Evolutionary conservation across 2,113 vertebrate species (phyloP).

Genomic region (Takifugu flavidus): DNA sequence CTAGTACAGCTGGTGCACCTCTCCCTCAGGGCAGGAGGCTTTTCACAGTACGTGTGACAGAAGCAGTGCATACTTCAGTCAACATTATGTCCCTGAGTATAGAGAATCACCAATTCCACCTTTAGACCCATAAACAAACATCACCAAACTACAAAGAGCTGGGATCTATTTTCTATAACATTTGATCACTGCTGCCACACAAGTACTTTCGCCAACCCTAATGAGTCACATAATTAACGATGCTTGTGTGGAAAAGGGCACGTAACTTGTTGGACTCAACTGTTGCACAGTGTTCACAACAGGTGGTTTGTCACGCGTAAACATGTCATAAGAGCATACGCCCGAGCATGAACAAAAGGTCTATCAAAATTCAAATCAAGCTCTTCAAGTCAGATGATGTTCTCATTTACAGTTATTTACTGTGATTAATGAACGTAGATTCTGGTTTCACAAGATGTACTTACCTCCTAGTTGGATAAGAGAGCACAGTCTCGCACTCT

Average conservation of each 20-base stretch:
- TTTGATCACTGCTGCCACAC: slow-evolving; percentile 22
- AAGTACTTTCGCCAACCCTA: slow-evolving; percentile 14
- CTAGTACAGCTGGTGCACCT: slow-evolving; percentile 47
- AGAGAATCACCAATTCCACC: slow-evolving; percentile 40
- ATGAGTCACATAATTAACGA: slow-evolving; percentile 46
- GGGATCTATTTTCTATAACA: slow-evolving; percentile 20
- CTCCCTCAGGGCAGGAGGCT: slow-evolving; percentile 34
- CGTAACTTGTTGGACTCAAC: slow-evolving; percentile 12
- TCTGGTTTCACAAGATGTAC: not conserved
- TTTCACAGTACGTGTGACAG: slow-evolving; percentile 28
- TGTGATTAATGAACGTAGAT: not conserved
- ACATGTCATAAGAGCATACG: not conserved
- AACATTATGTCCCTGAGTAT: slow-evolving; percentile 17
- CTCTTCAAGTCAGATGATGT: not conserved
- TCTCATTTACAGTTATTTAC: not conserved
- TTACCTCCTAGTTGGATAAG: slow-evolving; percentile 29
- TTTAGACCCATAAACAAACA: slow-evolving; percentile 19
- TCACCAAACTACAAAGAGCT: slow-evolving; percentile 14
- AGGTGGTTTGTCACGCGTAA: slow-evolving; percentile 11
- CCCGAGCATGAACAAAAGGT: not conserved
- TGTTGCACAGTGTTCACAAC: slow-evolving; percentile 25
- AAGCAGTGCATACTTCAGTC: slow-evolving; percentile 36
- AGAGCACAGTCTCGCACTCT: slow-evolving; percentile 43
- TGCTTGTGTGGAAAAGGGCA: not conserved
- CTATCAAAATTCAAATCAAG: not conserved